Base-by-base conservation (phyloP, 1,140 invertebrate species). In the Cydia strobilella region DNA sequence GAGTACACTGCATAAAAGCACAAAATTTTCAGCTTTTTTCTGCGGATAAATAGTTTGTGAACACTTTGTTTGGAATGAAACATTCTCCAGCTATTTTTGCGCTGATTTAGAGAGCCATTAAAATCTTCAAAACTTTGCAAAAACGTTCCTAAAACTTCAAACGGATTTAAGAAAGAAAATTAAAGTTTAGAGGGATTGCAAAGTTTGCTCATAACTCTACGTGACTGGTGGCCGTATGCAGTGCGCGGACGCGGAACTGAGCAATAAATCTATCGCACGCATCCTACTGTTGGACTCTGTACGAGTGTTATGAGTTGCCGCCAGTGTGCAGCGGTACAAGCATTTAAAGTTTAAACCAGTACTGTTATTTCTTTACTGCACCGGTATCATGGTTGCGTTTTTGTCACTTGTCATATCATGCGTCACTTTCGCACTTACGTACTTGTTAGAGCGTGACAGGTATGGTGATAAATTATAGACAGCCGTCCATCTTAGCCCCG, bases 121-220 rank as follows among this genome's bases (percentile, higher is more conserved):
- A 66, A 66, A 66, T 66, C 63, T 66, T 35, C 27, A 31, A 66
- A 35, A 23, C 54, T 59, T 59, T 66, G 63, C 63, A 66, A 66
- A 66, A 66, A 66, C 35, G 25, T 66, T 31, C 25, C 63, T 31
- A 35, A 66, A 66, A 66, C 18, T 31, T 66, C 27, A 35, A 31
- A 66, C 25, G 23, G 25, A 66, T 66, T 66, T 66, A 31, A 66
- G 25, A 66, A 66, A 66, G 63, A 31, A 66, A 27, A 66, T 66
- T 66, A 31, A 66, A 66, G 25, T 66, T 66, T 66, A 18, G 63
- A 35, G 63, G 63, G 27, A 31, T 66, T 35, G 63, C 13, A 31
- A 66, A 66, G 15, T 66, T 66, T 31, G 63, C 63, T 66, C 63
- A 27, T 66, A 66, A 66, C 63, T 66, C 63, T 66, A 66, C 63